Conservation (phyloP, 2,797 vertebrate species). For the Gadopsis bispinosus region DNA sequence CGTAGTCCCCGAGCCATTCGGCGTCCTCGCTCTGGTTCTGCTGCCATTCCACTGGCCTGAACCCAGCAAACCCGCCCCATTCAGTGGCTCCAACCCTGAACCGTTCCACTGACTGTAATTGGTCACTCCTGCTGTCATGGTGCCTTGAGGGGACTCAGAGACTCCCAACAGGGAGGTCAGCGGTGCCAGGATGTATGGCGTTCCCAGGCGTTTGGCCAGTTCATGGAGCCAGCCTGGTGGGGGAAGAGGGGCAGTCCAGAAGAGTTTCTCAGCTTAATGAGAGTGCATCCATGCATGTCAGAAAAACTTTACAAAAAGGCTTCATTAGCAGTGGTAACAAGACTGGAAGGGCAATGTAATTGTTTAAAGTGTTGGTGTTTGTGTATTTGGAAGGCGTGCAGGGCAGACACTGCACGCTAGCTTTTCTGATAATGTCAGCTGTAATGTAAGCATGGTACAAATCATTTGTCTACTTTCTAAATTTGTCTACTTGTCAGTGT, state of each 20-base stretch:
- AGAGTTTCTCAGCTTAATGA: constrained; percentile 50
- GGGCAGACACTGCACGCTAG: background rate
- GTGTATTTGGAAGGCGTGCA: constrained; percentile 24
- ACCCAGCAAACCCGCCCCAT: constrained; percentile 34
- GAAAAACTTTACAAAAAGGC: constrained; percentile 54
- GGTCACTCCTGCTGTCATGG: constrained; percentile 51
- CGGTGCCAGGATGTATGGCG: constrained; percentile 84
- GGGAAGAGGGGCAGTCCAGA: constrained; percentile 15
- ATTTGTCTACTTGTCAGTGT: background rate
- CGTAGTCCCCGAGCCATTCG: constrained; percentile 51
- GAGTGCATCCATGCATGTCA: constrained; percentile 17
- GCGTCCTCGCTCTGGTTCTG: constrained; percentile 52
- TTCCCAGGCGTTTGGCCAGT: constrained; percentile 87
- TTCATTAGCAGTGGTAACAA: constrained; percentile 45
- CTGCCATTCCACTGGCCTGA: constrained; percentile 68
- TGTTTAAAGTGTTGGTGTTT: constrained; percentile 45
- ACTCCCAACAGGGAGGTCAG: constrained; percentile 78
- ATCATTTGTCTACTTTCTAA: background rate
- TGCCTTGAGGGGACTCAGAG: constrained; percentile 61
- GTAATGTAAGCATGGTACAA: constrained; percentile 5
- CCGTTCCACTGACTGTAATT: constrained; percentile 75
- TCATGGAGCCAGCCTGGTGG: constrained; percentile 89
- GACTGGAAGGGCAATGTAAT: constrained; percentile 39
- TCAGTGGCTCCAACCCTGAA: constrained; percentile 48
- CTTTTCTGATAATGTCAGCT: constrained; percentile 28